Base-by-base conservation (phyloP, 2,888 invertebrate species). In the Erebia epiphron region DNA sequence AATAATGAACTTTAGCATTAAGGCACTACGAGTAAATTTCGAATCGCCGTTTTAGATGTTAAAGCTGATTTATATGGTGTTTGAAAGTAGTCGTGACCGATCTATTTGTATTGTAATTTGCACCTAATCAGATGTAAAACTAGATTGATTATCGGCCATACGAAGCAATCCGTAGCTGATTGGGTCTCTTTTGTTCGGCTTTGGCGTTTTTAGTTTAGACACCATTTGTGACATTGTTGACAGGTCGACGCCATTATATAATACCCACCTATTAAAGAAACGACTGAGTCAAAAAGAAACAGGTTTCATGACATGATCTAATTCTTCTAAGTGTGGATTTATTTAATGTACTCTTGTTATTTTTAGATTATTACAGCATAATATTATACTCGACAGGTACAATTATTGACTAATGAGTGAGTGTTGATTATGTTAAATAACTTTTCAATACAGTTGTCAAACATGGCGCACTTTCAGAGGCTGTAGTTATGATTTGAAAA, bases 31-130 rank as follows among this genome's bases (percentile, higher is more conserved):
- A 76, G 75, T 43, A 26, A 35, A 62, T 63, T 68, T 71, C 3
- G 9, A 64, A 43, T 52, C 3, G 7, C 3, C 11, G 26, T 5
- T 11, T n/a, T 4, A 2, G 18, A 26, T 21, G 14, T 9, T 67
- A 35, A 60, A 60, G 69, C 11, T 57, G 9, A 72, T 67, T 63
- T 35, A 58, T 68, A 62, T 61, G 58, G 64, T 54, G 54, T 46
- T 65, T 26, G 70, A 76, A 81, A 77, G 67, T 70, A 79, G 79
- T 92, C 93, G 93, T 93, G 92, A 92, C 89, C 82, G 78, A 84
- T 87, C 88, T 90, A 90, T 92, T 91, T 91, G 90, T 89, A 88
- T 87, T 89, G 90, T 91, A 89, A 91, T 92, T 92, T 92, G 90
- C 91, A 91, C 91, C 87, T 91, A 91, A 92, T 93, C 87, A 87